Evolutionary conservation across 2,888 invertebrate genomes (phyloP), one percentile per base, ranked within the genome.

Genomic region (Blastobasis lacticolella): DNA sequence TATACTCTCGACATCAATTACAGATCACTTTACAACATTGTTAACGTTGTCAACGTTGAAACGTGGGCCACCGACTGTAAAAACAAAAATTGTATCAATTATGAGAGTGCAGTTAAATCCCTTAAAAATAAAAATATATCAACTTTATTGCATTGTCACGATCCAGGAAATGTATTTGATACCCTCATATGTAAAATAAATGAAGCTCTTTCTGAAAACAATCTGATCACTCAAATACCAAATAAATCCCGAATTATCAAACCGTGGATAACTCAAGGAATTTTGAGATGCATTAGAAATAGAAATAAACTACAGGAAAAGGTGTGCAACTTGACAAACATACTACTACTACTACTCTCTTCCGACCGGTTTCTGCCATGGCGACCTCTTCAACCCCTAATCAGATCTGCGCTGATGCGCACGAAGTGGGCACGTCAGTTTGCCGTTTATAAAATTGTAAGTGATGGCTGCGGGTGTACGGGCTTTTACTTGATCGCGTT

Each of bases 1-100:
- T 23, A n/a, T 58, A 4, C 10, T 54, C 6, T 48, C 51, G 7
- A 53, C 57, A 3, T 48, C 49, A 10, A 41, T 52, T 41, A 55
- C 54, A 7, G 54, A 57, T 40, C 57, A 54, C 37, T 37, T 7
- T 36, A 37, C 10, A 6, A 36, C n/a, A 38, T 45, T 45, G 36
- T 2, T 44, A 6, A 10, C 38, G 9, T 7, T 45, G 7, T 45
- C 45, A 10, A 45, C 5, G 36, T 23, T 36, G 6, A 45, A 45
- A 7, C 1, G 6, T 8, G 6, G 5, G 5, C 6, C 6, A 23
- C 5, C 6, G 5, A 42, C 23, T 37, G 4, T 10, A 10, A 54
- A 48, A 48, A 48, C 40, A 37, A 50, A 23, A 37, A 49, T 8
- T 36, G 9, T 9, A 45, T 46, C 5, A 41, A 50, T 38, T 52